Percentiles rank a stretch among this genome's conserved stretches.
These are phyloP conservation scores for Hemiscyllium ocellatum DNA, from an alignment of 2,113 vertebrate genomes.

Conservation along the genomic window DNA sequence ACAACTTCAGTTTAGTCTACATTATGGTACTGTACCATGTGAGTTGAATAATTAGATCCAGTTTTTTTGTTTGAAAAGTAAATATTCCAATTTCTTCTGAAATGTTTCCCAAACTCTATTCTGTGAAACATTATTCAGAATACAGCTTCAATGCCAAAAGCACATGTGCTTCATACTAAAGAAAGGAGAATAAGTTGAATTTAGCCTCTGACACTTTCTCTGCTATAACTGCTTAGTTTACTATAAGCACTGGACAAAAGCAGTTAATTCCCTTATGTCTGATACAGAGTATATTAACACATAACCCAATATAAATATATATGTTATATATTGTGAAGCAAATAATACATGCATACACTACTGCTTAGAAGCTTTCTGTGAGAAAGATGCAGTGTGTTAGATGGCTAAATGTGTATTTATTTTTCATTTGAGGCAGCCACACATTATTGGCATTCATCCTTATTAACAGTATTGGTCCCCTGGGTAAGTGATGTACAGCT, in stretches of 20 bases:
- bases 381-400: background rate
- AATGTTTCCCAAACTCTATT: slow-evolving; percentile 24
- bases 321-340: background rate
- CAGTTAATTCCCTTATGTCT: background rate
- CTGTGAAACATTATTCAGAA: background rate
- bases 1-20: background rate
- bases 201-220: background rate
- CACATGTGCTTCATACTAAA: background rate
- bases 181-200: background rate
- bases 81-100: background rate
- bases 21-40: background rate
- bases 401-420: background rate
- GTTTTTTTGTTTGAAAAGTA: background rate
- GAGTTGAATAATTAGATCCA: background rate
- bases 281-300: background rate
- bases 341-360: background rate
- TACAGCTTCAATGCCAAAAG: background rate
- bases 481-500: background rate
- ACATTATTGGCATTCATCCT: background rate
- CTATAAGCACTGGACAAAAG: background rate
- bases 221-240: background rate
- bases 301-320: background rate
- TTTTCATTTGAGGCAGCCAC: slow-evolving; percentile 21
- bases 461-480: background rate
- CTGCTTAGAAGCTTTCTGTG: background rate